A percentile compares a stretch with the other conserved stretches of the same genome.
phyloP scores from a whole-genome alignment of 2,797 vertebrate species.

The Microcaecilia unicolor region DNA sequence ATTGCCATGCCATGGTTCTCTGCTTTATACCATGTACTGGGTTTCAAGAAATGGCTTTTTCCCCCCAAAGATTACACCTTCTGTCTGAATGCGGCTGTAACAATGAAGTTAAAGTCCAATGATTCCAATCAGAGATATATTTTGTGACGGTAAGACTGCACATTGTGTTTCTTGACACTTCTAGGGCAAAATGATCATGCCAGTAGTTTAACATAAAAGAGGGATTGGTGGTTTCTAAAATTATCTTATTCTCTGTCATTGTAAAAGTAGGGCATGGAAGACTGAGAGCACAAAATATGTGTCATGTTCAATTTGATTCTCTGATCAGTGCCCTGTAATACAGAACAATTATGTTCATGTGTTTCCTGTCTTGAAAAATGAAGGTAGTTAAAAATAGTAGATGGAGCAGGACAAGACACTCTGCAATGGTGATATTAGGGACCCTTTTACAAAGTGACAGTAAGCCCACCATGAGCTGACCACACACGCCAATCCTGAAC shows the following conservation, averaged over 20 bases:
- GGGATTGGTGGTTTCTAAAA: constrained; percentile 31
- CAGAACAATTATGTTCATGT: constrained; percentile 1
- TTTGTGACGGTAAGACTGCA: constrained; percentile 35
- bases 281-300: constrained; percentile 19
- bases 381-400: too few species aligned
- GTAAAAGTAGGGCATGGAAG: constrained; percentile 28
- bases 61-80: constrained; percentile 43
- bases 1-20: constrained; percentile 7
- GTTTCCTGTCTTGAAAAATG: not conserved
- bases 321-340: constrained; percentile 4
- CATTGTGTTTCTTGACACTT: constrained; percentile 48
- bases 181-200: constrained; percentile 30
- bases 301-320: constrained; percentile 16
- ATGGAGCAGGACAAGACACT: too few species aligned
- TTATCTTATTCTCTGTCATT: constrained; percentile 31
- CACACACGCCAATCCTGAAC: too few species aligned
- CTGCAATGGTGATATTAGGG: too few species aligned
- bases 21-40: constrained; percentile 22
- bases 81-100: constrained; percentile 36
- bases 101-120: constrained; percentile 46
- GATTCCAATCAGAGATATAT: constrained; percentile 58
- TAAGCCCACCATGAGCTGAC: too few species aligned
- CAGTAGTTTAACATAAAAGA: constrained; percentile 38
- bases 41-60: constrained; percentile 33
- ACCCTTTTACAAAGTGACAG: too few species aligned